phyloP scores from a whole-genome alignment of 2,888 invertebrate genomes.

The Morpho achilles region DNA sequence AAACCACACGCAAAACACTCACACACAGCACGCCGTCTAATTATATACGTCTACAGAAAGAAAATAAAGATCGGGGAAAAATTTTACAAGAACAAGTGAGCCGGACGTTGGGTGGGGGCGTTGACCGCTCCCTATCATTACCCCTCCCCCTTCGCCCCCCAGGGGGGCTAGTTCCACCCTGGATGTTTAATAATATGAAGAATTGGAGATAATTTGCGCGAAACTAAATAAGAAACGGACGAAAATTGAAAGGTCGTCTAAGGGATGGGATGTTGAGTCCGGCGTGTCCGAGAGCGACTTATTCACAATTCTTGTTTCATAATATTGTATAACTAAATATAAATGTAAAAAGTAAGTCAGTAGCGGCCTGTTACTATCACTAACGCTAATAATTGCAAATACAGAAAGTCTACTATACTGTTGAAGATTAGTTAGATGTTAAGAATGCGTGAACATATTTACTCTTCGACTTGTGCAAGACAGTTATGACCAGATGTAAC shows the following conservation, averaged over 20 bases:
- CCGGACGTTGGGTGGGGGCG: conserved; percentile 57
- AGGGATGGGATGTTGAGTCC: conserved; percentile 10
- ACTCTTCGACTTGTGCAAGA: too few species aligned
- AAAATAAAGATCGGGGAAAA: conserved; percentile 80
- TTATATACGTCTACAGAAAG: conserved; percentile 75
- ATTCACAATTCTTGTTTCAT: too few species aligned
- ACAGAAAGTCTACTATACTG: too few species aligned
- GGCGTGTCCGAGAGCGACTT: too few species aligned
- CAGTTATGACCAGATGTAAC: too few species aligned
- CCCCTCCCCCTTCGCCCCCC: conserved; percentile 45
- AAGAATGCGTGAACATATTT: too few species aligned
- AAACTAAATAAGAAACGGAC: conserved; percentile 79
- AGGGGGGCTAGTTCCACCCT: conserved; percentile 68
- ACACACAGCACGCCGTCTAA: conserved; percentile 48
- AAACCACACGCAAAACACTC: conserved; percentile 28
- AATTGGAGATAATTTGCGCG: conserved; percentile 80
- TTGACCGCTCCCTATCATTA: conserved; percentile 76
- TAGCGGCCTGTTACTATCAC: too few species aligned
- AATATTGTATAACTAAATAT: too few species aligned
- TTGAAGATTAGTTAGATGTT: too few species aligned
- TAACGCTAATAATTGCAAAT: too few species aligned
- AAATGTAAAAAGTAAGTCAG: too few species aligned
- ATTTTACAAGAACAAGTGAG: conserved; percentile 78
- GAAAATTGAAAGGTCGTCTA: conserved; percentile 74
- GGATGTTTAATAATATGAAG: conserved; percentile 80